A percentile compares a stretch with the other conserved stretches of the same genome.
Evolutionary conservation across 1,140 invertebrate genomes (phyloP).

Genomic region (Rhagoletis pomonella): DNA sequence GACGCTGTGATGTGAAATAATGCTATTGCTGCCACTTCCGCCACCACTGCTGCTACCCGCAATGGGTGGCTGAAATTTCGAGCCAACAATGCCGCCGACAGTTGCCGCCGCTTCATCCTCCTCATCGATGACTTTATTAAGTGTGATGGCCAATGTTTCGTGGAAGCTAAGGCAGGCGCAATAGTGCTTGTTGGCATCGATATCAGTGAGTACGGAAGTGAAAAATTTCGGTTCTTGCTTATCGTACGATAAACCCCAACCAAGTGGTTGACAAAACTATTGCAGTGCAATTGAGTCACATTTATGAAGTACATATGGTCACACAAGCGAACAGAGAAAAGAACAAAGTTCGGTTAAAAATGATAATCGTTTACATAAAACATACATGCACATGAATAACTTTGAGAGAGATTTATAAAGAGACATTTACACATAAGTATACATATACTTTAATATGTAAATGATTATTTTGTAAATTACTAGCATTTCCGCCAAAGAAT

Average conservation of each 20-base stretch:
- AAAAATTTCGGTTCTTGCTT: constrained; percentile 96
- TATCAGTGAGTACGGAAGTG: constrained; percentile 96
- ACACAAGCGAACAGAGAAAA: constrained; percentile 12
- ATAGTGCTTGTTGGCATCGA: constrained; percentile 96
- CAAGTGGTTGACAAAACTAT: constrained; percentile 98
- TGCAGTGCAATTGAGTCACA: not conserved
- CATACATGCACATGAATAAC: too few species aligned
- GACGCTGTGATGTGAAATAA: constrained; percentile 86
- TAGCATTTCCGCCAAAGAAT: too few species aligned
- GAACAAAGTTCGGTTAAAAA: not conserved
- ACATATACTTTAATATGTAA: not conserved
- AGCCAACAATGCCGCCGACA: not conserved
- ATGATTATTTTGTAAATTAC: too few species aligned
- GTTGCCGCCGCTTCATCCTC: constrained; percentile 75
- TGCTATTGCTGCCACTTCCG: constrained; percentile 22
- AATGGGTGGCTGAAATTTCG: not conserved
- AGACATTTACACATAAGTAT: too few species aligned
- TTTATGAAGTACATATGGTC: not conserved
- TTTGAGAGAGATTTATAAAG: too few species aligned
- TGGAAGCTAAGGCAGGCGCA: constrained; percentile 97
- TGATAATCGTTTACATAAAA: not conserved
- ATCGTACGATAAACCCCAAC: constrained; percentile 94
- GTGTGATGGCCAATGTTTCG: constrained; percentile 93
- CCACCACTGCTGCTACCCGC: constrained; percentile 66
- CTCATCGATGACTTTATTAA: constrained; percentile 92